Conservation (phyloP, 2,888 invertebrate genomes). For the Limnephilus rhombicus region DNA sequence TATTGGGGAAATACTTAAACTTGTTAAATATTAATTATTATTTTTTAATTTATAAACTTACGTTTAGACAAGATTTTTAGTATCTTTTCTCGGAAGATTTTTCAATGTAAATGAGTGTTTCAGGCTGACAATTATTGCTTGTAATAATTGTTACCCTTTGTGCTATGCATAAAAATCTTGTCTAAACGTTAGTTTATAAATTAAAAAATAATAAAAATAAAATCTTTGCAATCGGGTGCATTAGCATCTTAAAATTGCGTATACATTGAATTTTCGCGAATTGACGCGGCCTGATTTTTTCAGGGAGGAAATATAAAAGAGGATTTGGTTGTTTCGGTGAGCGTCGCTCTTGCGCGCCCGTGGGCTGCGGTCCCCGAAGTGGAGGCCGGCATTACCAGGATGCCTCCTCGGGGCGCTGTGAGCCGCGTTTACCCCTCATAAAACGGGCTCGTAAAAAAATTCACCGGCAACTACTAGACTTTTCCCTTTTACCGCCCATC, state of each 20-base stretch:
- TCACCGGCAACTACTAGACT: conserved; percentile 52
- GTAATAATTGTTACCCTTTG: too few relatives aligned
- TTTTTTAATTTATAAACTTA: too few relatives aligned
- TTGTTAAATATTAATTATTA: too few relatives aligned
- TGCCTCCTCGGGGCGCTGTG: conserved; percentile 60
- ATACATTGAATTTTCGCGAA: not conserved
- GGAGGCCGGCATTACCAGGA: conserved; percentile 39
- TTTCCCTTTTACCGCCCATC: conserved; percentile 65
- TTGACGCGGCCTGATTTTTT: not conserved
- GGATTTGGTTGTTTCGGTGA: not conserved
- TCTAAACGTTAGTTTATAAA: too few relatives aligned
- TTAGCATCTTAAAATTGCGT: not conserved
- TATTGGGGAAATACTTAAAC: too few relatives aligned
- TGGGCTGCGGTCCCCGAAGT: conserved; percentile 25
- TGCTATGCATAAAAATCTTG: too few relatives aligned
- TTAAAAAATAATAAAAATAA: too few relatives aligned
- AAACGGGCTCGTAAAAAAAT: conserved; percentile 64
- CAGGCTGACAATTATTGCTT: too few relatives aligned
- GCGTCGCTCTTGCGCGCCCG: not conserved
- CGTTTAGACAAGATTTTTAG: too few relatives aligned
- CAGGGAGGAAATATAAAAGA: not conserved
- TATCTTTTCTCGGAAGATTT: too few relatives aligned
- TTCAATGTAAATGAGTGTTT: too few relatives aligned
- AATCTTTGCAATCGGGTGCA: not conserved
- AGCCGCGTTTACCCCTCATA: conserved; percentile 64